Conservation (phyloP, 2,797 vertebrate species). For the Platyrinchus mystaceus region DNA sequence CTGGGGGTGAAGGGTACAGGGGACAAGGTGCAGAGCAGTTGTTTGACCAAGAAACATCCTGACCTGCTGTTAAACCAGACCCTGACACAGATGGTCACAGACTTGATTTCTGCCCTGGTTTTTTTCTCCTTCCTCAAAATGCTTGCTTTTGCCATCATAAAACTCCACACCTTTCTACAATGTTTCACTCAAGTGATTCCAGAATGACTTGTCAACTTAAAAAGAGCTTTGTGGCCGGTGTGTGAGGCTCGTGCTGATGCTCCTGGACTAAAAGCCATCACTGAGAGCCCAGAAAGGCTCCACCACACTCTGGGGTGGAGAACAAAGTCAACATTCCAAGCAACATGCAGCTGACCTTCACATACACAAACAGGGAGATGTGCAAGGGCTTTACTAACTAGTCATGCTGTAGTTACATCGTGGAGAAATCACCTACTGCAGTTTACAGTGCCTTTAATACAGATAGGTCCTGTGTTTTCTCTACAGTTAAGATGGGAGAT, state of each 20-base stretch:
- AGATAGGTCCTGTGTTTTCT: background rate
- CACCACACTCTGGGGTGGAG: background rate
- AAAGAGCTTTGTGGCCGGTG: background rate
- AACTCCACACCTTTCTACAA: background rate
- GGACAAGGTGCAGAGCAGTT: background rate
- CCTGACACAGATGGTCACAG: accelerated
- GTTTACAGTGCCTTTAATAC: background rate
- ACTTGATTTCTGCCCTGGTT: background rate
- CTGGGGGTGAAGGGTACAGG: background rate
- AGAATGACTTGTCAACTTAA: background rate
- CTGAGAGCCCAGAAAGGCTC: background rate
- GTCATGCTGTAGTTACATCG: accelerated
- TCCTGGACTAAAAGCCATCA: background rate
- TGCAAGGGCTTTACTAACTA: background rate
- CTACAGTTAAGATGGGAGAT: background rate
- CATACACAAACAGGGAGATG: accelerated
- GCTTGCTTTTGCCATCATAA: background rate
- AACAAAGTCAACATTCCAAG: background rate
- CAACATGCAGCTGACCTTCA: background rate
- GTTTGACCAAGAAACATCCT: background rate
- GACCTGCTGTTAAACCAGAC: background rate
- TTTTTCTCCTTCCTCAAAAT: background rate
- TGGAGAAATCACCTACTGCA: background rate
- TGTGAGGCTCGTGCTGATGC: background rate
- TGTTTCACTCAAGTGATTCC: accelerated